Percentiles rank a stretch among this genome's conserved stretches.
phyloP scores from a whole-genome alignment of 2,113 vertebrate genomes.

The Etheostoma spectabile region DNA sequence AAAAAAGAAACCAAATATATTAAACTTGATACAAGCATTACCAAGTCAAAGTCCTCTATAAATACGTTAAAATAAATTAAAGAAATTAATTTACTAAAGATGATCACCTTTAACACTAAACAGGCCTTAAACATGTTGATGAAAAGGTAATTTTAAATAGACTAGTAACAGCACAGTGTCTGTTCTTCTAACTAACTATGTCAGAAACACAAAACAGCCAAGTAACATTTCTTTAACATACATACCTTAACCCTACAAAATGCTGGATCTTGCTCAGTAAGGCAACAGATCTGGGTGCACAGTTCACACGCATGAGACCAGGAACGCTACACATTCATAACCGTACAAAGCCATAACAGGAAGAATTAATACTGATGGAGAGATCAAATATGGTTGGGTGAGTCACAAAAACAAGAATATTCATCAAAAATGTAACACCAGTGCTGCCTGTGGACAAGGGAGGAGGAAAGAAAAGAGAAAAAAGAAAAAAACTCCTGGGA shows the following conservation, averaged over 20 bases:
- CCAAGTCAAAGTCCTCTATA: constrained; percentile 85
- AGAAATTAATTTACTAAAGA: constrained; percentile 85
- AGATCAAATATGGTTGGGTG: background rate
- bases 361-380: constrained; percentile 51
- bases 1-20: constrained; percentile 85
- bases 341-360: constrained; percentile 46
- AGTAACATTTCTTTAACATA: constrained; percentile 66
- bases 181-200: constrained; percentile 71
- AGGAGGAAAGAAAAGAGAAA: background rate
- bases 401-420: constrained; percentile 33
- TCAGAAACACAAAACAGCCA: constrained; percentile 60
- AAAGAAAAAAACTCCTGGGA: constrained; percentile 11
- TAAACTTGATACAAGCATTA: constrained; percentile 87
- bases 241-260: constrained; percentile 55
- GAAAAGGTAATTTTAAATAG: constrained; percentile 78
- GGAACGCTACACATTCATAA: constrained; percentile 44
- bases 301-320: constrained; percentile 6
- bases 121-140: constrained; percentile 72
- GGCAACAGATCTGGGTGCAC: constrained; percentile 34
- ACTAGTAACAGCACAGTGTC: constrained; percentile 56
- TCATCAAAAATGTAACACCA: background rate
- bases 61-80: constrained; percentile 89
- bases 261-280: constrained; percentile 44
- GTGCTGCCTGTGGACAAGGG: constrained; percentile 16
- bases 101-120: constrained; percentile 76